Conservation (phyloP, 2,113 vertebrate species). For the Oreochromis spilurus region DNA sequence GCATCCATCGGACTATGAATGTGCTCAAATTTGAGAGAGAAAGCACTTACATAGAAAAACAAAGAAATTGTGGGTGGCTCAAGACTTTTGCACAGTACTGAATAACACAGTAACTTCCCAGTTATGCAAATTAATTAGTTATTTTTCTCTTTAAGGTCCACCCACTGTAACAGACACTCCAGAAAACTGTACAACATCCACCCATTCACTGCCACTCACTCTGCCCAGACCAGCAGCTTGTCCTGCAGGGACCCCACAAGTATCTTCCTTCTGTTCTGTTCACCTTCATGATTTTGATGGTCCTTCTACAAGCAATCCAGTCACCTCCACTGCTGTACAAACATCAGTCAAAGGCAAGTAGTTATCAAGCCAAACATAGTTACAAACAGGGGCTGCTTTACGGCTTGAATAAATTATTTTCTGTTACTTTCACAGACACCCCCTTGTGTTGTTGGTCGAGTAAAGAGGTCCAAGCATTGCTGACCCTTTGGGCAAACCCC, state of each 20-base stretch:
- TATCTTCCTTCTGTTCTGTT: neutral
- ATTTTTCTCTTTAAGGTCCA: neutral
- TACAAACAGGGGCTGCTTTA: neutral
- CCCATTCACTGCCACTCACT: neutral
- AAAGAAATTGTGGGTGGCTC: neutral
- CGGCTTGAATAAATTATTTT: neutral
- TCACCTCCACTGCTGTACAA: neutral
- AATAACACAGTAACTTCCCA: neutral
- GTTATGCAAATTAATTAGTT: neutral
- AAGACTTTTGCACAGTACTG: neutral
- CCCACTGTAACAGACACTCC: neutral
- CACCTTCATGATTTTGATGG: neutral
- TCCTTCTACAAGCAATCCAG: neutral
- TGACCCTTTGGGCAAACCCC: conserved; percentile 23
- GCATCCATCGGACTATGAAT: neutral
- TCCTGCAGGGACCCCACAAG: neutral
- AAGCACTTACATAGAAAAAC: neutral
- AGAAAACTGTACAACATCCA: neutral
- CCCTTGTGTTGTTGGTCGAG: neutral
- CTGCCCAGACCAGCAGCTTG: neutral
- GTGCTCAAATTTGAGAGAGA: neutral
- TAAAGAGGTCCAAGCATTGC: conserved; percentile 10
- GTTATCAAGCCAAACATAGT: neutral
- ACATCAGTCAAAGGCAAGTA: neutral
- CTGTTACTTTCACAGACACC: neutral